Conservation (phyloP, 2,113 vertebrate genomes). For the Spea bombifrons region DNA sequence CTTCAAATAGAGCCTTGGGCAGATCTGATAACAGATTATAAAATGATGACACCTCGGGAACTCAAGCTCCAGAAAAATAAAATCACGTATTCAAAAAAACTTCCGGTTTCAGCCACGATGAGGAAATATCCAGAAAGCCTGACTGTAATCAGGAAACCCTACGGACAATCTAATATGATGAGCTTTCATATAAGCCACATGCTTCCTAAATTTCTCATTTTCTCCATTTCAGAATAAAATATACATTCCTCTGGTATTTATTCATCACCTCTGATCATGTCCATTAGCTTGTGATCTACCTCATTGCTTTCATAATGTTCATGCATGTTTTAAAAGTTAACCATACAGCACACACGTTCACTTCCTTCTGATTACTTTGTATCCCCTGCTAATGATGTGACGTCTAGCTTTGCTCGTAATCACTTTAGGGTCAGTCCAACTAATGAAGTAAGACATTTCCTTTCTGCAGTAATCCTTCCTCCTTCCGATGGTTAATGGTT, state of each 20-base stretch:
- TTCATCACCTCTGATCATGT: constrained; percentile 8
- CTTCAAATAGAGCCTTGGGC: too few species aligned
- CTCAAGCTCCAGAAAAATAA: too few species aligned
- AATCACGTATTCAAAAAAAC: too few species aligned
- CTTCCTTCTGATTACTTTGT: constrained; percentile 36
- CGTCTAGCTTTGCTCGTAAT: constrained; percentile 27
- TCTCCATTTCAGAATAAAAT: neutral
- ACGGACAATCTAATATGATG: neutral
- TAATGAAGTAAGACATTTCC: constrained; percentile 36
- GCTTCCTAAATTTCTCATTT: neutral
- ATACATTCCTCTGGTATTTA: neutral
- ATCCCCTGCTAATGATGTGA: constrained; percentile 26
- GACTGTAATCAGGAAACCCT: neutral
- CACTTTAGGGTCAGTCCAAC: constrained; percentile 17
- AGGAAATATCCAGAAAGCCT: neutral
- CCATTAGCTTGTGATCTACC: constrained; percentile 22
- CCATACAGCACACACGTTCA: constrained; percentile 18
- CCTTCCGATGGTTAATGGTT: neutral
- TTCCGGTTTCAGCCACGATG: too few species aligned
- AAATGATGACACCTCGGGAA: too few species aligned
- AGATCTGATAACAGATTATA: too few species aligned
- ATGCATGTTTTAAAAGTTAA: constrained; percentile 33
- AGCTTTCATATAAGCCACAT: neutral
- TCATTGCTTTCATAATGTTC: constrained; percentile 38
- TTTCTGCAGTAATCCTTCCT: constrained; percentile 24